Evolutionary conservation across 2,113 vertebrate species (phyloP).

Genomic region (Neofelis nebulosa): DNA sequence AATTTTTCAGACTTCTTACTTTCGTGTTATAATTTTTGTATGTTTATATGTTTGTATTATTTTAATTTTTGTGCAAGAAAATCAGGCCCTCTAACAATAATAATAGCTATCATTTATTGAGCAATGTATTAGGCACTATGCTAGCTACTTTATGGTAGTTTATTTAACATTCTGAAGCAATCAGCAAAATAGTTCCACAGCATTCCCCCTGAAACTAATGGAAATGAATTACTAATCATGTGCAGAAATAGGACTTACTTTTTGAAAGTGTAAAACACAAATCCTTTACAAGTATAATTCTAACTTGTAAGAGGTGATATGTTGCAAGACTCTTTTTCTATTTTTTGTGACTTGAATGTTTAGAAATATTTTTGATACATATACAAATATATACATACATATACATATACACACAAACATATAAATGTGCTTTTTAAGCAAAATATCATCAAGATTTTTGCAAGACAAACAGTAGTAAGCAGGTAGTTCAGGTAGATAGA

Average conservation of each 20-base stretch:
- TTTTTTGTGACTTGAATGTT: neutral
- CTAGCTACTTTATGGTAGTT: neutral
- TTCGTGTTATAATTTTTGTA: neutral
- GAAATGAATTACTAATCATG: neutral
- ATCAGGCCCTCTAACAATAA: neutral
- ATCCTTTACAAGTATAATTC: neutral
- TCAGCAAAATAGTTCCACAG: neutral
- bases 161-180: neutral
- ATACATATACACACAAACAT: neutral
- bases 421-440: neutral
- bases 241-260: neutral
- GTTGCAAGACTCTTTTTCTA: neutral
- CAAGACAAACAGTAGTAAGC: neutral
- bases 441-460: neutral
- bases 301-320: neutral
- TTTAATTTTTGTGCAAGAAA: constrained; percentile 19
- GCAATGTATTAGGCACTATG: neutral
- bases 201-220: neutral
- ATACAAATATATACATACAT: neutral
- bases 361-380: neutral
- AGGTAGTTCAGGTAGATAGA: constrained; percentile 52
- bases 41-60: neutral
- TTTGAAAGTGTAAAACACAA: constrained; percentile 8
- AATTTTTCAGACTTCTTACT: neutral
- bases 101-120: neutral